phyloP scores from a whole-genome alignment of 2,797 vertebrate genomes.

The Chrysocyon brachyurus region DNA sequence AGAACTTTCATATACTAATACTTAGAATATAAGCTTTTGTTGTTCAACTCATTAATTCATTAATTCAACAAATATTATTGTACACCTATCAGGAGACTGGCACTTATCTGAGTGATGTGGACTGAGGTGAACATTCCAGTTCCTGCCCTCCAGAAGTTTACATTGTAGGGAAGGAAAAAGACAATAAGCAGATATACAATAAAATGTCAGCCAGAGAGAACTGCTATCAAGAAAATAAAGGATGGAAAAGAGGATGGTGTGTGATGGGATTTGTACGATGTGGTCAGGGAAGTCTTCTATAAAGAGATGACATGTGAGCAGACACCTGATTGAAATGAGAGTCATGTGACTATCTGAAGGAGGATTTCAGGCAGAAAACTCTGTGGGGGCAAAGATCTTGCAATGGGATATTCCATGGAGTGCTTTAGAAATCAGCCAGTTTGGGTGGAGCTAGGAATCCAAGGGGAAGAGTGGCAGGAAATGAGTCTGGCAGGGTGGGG shows the following conservation, averaged over 20 bases:
- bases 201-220: neutral
- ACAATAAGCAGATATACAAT: neutral
- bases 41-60: neutral
- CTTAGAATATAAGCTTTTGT: neutral
- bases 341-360: neutral
- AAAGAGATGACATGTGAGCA: neutral
- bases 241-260: neutral
- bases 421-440: neutral
- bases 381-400: neutral
- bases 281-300: neutral
- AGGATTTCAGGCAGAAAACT: neutral
- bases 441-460: neutral
- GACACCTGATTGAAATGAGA: neutral
- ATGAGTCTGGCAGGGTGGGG: neutral
- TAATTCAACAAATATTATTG: neutral
- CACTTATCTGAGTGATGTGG: neutral
- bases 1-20: neutral
- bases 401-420: neutral
- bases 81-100: neutral
- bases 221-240: neutral
- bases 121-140: neutral
- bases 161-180: neutral
- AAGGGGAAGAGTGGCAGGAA: neutral
- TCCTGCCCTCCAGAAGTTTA: neutral
- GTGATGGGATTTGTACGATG: neutral